Conservation (phyloP, 2,113 vertebrate species). For the Thunnus maccoyii region DNA sequence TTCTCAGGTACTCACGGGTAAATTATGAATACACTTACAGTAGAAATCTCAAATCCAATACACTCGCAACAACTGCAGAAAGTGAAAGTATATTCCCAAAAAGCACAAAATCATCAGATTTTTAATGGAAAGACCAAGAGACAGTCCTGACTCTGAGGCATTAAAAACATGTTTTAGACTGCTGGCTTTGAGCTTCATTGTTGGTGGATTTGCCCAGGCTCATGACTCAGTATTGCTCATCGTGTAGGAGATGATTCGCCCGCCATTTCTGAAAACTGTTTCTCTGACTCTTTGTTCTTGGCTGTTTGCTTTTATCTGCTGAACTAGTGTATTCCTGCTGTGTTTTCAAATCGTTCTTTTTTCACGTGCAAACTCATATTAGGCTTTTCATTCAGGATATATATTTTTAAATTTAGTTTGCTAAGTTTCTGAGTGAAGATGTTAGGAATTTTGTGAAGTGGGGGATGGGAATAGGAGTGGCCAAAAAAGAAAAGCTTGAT, state of each 20-base stretch:
- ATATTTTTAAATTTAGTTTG: slow-evolving; percentile 39
- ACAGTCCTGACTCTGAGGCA: slow-evolving; percentile 61
- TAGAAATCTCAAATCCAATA: slow-evolving; percentile 61
- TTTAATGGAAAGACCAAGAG: slow-evolving; percentile 42
- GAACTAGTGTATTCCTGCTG: slow-evolving; percentile 3
- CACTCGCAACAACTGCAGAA: slow-evolving; percentile 44
- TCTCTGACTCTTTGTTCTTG: slow-evolving; percentile 72
- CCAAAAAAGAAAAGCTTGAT: slow-evolving; percentile 52
- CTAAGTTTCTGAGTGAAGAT: slow-evolving; percentile 22
- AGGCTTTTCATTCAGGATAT: neutral
- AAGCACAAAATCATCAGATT: slow-evolving; percentile 46
- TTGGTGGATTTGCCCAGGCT: slow-evolving; percentile 75
- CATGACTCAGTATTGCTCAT: slow-evolving; percentile 88
- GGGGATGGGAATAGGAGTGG: slow-evolving; percentile 62
- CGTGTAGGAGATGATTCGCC: slow-evolving; percentile 77
- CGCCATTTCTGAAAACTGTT: slow-evolving; percentile 79
- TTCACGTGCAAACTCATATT: neutral
- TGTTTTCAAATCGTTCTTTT: neutral
- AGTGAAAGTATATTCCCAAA: slow-evolving; percentile 58
- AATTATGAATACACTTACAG: slow-evolving; percentile 65
- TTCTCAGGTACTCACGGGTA: slow-evolving; percentile 61
- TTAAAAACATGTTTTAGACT: slow-evolving; percentile 72
- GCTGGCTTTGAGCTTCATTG: slow-evolving; percentile 70
- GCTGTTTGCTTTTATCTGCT: slow-evolving; percentile 41
- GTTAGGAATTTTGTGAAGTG: slow-evolving; percentile 28